Percentiles rank a stretch among this genome's conserved stretches.
Evolutionary conservation across 2,113 vertebrate genomes (phyloP).

Genomic region (Notarius lentiginosus): DNA sequence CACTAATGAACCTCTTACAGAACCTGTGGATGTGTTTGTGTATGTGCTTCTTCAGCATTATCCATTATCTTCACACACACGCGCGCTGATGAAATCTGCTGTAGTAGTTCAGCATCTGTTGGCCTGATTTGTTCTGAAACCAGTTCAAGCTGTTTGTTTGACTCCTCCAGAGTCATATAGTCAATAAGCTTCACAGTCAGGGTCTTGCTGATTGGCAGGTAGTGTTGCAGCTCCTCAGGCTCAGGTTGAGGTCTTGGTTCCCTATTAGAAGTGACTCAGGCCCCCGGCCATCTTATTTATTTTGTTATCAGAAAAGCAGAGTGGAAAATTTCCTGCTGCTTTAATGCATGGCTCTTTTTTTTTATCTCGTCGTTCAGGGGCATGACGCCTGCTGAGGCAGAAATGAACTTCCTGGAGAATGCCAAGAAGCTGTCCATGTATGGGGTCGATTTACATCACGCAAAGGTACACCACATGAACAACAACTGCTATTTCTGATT

Average conservation of each 20-base stretch:
- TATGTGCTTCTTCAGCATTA: not conserved
- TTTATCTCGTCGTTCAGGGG: slow-evolving; percentile 74
- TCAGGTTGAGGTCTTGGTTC: not conserved
- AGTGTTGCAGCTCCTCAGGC: slow-evolving; percentile 4
- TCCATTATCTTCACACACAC: not conserved
- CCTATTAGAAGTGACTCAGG: slow-evolving; percentile 4
- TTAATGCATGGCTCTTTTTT: slow-evolving; percentile 45
- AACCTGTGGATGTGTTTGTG: not conserved
- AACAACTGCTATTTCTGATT: not conserved
- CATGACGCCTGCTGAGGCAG: slow-evolving; percentile 95
- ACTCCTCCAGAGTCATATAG: slow-evolving; percentile 30
- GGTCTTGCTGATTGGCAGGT: slow-evolving; percentile 2
- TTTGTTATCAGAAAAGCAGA: not conserved
- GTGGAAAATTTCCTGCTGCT: slow-evolving; percentile 38
- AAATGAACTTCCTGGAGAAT: slow-evolving; percentile 97
- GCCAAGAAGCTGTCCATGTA: slow-evolving; percentile 99
- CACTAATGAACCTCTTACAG: not conserved
- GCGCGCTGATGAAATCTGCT: slow-evolving; percentile 38
- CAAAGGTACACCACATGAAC: slow-evolving; percentile 80
- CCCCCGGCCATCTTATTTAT: slow-evolving; percentile 4
- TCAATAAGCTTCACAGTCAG: slow-evolving; percentile 24
- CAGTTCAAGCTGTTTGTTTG: slow-evolving; percentile 25
- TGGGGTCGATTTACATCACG: slow-evolving; percentile 94
- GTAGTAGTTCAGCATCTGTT: slow-evolving; percentile 50
- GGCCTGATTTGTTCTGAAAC: slow-evolving; percentile 27